Base-by-base conservation (phyloP, 2,797 vertebrate genomes). In the Aldrovandia affinis region DNA sequence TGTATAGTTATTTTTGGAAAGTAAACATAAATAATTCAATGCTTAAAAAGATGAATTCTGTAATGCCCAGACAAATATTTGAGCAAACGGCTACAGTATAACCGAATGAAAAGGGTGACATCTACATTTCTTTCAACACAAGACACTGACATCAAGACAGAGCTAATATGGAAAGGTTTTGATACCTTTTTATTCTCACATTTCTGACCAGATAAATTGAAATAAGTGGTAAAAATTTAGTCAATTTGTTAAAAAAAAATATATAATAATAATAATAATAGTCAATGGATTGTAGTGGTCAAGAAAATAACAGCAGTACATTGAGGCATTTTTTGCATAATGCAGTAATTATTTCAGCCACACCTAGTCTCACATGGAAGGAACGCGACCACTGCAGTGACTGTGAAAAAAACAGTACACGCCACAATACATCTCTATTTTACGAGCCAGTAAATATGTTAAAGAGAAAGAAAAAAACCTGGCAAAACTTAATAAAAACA, bases 1-100 rank as follows among this genome's bases (percentile, higher is more conserved):
- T 77, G 39, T 83, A 88, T 83, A 90, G 88, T 90, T 86, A 89
- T 25, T 77, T 25, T 47, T 77, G 8, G 39, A 47, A 42, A 22
- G n/a, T 44, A 47, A 77, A 77, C 73, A 90, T 90, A 90, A 90
- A 91, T 90, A 91, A 88, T 85, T 88, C 87, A 77, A 42, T 89
- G 85, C 86, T 87, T 88, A 88, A 82, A 85, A 89, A 86, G 28
- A 1, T 70, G 65, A 57, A 57, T 57, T 83, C 86, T 86, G 87
- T 84, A 83, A 85, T 86, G 85, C 84, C 83, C 78, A 83, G 73
- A 86, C 84, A 75, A 85, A 86, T 47, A 79, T 52, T 52, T 65
- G 44, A 36, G n/a, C 22, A 68, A 65, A 84, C 52, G 25, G 59
- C 20, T 73, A 73, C 36, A 39, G 36, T 39, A 82, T 59, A 83